Evolutionary conservation across 2,797 vertebrate species (phyloP), one percentile per base, ranked within the genome.

Genomic region (Rhabdomys pumilio): DNA sequence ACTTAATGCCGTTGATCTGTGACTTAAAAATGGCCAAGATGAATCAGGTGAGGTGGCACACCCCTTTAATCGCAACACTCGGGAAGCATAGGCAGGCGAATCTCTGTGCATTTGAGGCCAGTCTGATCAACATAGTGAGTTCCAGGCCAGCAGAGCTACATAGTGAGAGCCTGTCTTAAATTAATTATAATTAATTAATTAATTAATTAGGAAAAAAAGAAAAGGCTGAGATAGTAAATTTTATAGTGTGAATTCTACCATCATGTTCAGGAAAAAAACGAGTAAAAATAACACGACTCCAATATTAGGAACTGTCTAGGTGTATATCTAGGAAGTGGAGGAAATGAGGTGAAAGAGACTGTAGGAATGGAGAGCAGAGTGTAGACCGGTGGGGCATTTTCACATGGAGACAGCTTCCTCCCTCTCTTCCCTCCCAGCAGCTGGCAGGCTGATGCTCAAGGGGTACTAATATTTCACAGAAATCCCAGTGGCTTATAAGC

Each of bases 391-490:
- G 50, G 24, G 34, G 24, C 82, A 22, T 38, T 24, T 90, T 83
- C 13, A 20, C 17, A 9, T 59, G 63, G 72, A 79, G 76, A 31
- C 0, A 34, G 61, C 22, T 0, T 29, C 75, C 59, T 24, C 55
- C 41, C 1, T 0, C 9, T 53, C 82, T 26, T 26, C 6, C 53
- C 8, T 34, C 75, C 75, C 77, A 50, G 17, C 6, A 38, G 61
- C 22, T 31, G 55, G 10, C 53, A 44, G 53, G 85, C 26, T 41
- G 34, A 38, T 14, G 15, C 24, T 81, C 17, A 63, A 86, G 34
- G 29, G 0, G 0, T 22, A 3, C 65, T 34, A 17, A 1, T 3
- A 4, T 22, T 90, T 79, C 20, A 3, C 38, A 14, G 81, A 17
- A 26, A 24, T 24, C 50, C 47, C 4, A 14, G 44, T 65, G 41